Base-by-base conservation (phyloP, 2,888 invertebrate genomes). In the Dryadula phaetusa region DNA sequence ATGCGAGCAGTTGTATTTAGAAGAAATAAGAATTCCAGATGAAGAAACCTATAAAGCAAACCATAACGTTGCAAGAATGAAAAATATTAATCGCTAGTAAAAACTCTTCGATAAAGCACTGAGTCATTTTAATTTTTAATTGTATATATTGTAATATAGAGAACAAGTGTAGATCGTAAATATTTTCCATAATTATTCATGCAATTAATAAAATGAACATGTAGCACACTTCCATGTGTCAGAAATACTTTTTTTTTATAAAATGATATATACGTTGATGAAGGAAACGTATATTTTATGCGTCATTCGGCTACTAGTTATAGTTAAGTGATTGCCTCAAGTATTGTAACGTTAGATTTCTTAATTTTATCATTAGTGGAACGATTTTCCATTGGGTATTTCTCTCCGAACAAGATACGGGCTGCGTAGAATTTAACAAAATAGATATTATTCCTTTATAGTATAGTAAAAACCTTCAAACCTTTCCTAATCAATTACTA, bases 401-500 rank as follows among this genome's bases (percentile, higher is more conserved):
- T n/a, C n/a, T n/a, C n/a, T n/a, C 3, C 37, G 2, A 37, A 37
- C 37, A 37, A 37, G 12, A 49, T 52, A 28, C 28, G n/a, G 8
- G 6, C 25, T 25, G n/a, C 3, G 14, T 49, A 6, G 20, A 49
- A 49, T 5, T 7, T n/a, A 49, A 49, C 7, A 49, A 49, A 49
- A n/a, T 1, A 28, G 3, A 5, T 1, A 22, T 4, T 20, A n/a
- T 47, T 20, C 14, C n/a, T 28, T 25, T 25, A 25, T 22, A n/a
- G 14, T 28, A 7, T 25, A 49, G 28, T 20, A n/a, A 49, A n/a
- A 49, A 28, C n/a, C 49, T 25, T 3, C 25, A 28, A 4, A 49
- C 25, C 28, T 52, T 52, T 52, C 16, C 52, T 32, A 52, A 52
- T 52, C 28, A 32, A 52, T 28, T 16, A 52, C 28, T 52, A 16